These are phyloP conservation scores for Capreolus pygargus DNA, from an alignment of 2,113 vertebrate genomes.

Conservation along the genomic window DNA sequence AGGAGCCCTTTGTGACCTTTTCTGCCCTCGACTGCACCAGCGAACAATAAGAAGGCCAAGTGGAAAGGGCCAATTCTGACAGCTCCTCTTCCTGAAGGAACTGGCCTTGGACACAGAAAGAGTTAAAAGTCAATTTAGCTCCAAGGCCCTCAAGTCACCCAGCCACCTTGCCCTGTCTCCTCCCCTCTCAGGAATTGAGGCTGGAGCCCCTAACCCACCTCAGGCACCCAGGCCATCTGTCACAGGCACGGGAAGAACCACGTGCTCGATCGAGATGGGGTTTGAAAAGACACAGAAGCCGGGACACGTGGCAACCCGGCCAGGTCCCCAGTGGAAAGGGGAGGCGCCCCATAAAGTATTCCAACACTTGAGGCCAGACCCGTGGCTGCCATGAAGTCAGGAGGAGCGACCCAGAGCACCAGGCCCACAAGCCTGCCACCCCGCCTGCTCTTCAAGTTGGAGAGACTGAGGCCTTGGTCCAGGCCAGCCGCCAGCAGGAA, in stretches of 20 bases:
- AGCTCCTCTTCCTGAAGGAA: neutral
- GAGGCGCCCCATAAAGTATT: slow-evolving; percentile 76
- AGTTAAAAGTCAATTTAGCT: neutral
- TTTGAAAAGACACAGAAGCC: slow-evolving; percentile 79
- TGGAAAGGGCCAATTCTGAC: fast-evolving
- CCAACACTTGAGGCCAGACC: slow-evolving; percentile 70
- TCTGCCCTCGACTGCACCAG: fast-evolving
- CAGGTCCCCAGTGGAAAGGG: neutral
- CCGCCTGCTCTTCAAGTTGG: slow-evolving; percentile 71
- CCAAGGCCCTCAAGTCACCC: neutral
- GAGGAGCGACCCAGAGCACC: slow-evolving; percentile 68
- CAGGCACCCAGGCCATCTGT: slow-evolving; percentile 79
- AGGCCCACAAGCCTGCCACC: slow-evolving; percentile 76
- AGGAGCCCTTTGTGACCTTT: neutral
- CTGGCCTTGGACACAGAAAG: neutral
- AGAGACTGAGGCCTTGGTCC: slow-evolving; percentile 75
- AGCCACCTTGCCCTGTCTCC: neutral
- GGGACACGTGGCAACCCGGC: slow-evolving; percentile 74
- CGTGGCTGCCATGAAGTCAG: slow-evolving; percentile 76
- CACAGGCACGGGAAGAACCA: slow-evolving; percentile 75
- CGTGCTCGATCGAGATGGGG: slow-evolving; percentile 66
- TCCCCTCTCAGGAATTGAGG: slow-evolving; percentile 2
- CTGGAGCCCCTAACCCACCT: slow-evolving; percentile 43
- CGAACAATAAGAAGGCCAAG: neutral
- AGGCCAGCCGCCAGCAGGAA: slow-evolving; percentile 66